Evolutionary conservation across 2,797 vertebrate genomes (phyloP).

Genomic region (Garrulus glandarius): DNA sequence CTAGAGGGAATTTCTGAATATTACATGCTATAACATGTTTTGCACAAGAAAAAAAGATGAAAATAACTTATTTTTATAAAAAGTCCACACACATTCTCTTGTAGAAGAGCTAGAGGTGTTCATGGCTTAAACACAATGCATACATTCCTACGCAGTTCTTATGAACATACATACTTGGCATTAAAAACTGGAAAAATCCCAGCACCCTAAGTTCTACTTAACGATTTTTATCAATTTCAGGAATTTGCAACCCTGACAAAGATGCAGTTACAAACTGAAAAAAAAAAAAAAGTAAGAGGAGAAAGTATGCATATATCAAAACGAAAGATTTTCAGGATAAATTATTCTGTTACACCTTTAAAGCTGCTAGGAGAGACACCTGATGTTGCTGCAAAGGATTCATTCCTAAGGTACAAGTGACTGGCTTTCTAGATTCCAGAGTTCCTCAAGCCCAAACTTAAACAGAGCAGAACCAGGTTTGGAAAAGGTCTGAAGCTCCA

Average conservation of each 20-base stretch:
- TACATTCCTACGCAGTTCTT: not conserved
- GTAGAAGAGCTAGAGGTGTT: not conserved
- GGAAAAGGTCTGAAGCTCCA: not conserved
- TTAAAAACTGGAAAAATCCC: not conserved
- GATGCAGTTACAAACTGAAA: not conserved
- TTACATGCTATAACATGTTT: not conserved
- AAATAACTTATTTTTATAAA: not conserved
- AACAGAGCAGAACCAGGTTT: not conserved
- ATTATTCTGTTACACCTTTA: not conserved
- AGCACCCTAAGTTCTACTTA: not conserved
- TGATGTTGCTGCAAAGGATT: not conserved
- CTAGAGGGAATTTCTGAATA: constrained; percentile 19
- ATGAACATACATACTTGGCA: not conserved
- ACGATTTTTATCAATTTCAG: not conserved
- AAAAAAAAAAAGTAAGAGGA: not conserved
- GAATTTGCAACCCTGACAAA: not conserved
- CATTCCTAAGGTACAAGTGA: not conserved
- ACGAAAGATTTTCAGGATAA: not conserved
- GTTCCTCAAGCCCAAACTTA: not conserved
- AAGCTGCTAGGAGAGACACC: not conserved
- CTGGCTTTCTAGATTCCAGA: not conserved
- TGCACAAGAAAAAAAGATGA: not conserved
- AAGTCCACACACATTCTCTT: not conserved
- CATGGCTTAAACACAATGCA: not conserved
- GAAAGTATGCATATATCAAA: not conserved